phyloP scores from a whole-genome alignment of 35 echinoderm and acorn worm genomes.

The Apostichopus parvimensis region DNA sequence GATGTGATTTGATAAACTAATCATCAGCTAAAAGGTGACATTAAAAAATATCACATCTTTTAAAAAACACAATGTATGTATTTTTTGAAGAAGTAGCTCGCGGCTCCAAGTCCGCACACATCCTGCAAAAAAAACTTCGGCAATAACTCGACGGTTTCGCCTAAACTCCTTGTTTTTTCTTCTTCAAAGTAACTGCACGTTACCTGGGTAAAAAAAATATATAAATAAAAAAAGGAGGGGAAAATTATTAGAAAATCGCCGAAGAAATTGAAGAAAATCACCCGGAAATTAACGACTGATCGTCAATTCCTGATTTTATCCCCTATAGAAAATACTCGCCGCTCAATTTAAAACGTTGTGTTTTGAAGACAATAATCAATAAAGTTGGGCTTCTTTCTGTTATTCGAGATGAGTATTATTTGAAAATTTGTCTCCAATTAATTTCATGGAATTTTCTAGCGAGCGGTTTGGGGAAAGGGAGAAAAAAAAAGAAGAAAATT shows the following conservation, averaged over 20 bases:
- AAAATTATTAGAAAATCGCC: conserved; percentile 14
- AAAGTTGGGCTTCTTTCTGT: conserved; percentile 25
- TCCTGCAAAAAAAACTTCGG: too few relatives aligned
- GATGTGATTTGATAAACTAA: too few relatives aligned
- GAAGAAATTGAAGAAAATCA: conserved; percentile 27
- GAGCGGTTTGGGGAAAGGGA: neutral
- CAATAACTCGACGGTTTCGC: too few relatives aligned
- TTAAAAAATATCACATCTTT: too few relatives aligned
- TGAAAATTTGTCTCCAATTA: conserved; percentile 51
- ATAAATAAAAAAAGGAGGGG: conserved; percentile 1
- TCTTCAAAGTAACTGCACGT: conserved; percentile 3
- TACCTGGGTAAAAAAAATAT: neutral
- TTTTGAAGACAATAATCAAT: conserved; percentile 34
- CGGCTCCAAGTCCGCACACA: too few relatives aligned
- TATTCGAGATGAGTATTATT: conserved; percentile 35
- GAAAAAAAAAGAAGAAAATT: neutral
- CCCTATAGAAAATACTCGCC: conserved; percentile 50
- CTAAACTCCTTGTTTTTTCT: too few relatives aligned
- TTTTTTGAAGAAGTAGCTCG: too few relatives aligned
- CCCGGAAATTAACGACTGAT: conserved; percentile 42
- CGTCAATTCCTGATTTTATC: conserved; percentile 18
- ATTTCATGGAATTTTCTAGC: conserved; percentile 45
- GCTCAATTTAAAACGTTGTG: conserved; percentile 35
- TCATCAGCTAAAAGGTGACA: too few relatives aligned
- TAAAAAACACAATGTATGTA: too few relatives aligned